Conservation (phyloP, 2,888 invertebrate genomes). For the Lamellibrachia columna region DNA sequence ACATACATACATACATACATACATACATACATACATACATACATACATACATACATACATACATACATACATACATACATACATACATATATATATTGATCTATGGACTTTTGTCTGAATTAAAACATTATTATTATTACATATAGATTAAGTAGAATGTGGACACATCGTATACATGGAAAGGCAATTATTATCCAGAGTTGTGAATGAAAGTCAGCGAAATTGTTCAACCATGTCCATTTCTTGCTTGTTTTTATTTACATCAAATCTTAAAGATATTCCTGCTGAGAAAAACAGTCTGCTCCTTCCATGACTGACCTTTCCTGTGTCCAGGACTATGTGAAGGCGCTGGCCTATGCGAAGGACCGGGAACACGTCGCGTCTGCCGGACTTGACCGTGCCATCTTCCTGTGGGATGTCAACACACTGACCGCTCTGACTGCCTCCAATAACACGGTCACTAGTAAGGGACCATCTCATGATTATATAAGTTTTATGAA, state of each 20-base stretch:
- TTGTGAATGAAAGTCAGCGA: not conserved
- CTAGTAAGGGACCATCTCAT: constrained; percentile 73
- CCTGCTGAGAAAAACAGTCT: not conserved
- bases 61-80: too few relatives aligned
- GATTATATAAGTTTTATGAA: too few relatives aligned
- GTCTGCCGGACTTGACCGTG: constrained; percentile 94
- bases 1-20: too few relatives aligned
- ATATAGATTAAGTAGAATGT: too few relatives aligned
- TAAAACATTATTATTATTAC: too few relatives aligned
- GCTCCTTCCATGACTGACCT: not conserved
- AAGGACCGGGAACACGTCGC: constrained; percentile 90
- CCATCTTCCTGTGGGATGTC: constrained; percentile 98
- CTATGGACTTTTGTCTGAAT: too few relatives aligned
- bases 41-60: too few relatives aligned
- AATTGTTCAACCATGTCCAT: not conserved
- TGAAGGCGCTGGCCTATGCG: constrained; percentile 96
- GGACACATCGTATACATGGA: not conserved
- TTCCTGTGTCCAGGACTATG: constrained; percentile 78
- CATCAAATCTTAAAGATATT: not conserved
- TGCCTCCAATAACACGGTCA: constrained; percentile 98
- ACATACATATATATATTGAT: too few relatives aligned
- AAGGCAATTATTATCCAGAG: not conserved
- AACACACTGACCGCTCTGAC: constrained; percentile 96
- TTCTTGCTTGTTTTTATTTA: not conserved
- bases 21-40: too few relatives aligned